A percentile compares a stretch with the other conserved stretches of the same genome.
phyloP scores from a whole-genome alignment of 1,140 invertebrate genomes.

The Zaprionus vittiger region DNA sequence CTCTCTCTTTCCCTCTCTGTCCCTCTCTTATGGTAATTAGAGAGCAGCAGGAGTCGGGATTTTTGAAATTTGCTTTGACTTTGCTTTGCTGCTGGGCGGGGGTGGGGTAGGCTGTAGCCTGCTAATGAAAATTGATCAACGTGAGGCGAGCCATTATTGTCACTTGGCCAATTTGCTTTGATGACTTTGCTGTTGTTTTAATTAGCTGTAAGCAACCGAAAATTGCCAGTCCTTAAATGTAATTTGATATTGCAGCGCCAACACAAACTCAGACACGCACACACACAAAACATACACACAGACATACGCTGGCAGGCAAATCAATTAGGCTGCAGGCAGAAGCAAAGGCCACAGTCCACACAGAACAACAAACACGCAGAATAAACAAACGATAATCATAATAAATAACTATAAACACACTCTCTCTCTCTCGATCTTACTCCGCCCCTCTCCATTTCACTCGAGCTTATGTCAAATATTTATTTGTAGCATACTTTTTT shows the following conservation, averaged over 20 bases:
- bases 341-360: conserved; percentile 9
- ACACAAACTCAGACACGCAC: background rate
- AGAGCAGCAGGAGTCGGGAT: conserved; percentile 24
- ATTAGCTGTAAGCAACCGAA: conserved; percentile 36
- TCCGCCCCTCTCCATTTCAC: background rate
- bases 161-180: conserved; percentile 52
- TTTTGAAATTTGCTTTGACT: conserved; percentile 33
- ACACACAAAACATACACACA: background rate
- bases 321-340: conserved; percentile 20
- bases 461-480: conserved; percentile 31
- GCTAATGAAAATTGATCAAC: conserved; percentile 73
- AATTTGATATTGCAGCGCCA: conserved; percentile 35
- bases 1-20: background rate
- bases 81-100: background rate
- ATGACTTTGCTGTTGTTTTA: conserved; percentile 46
- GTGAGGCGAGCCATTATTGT: conserved; percentile 46
- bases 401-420: conserved; percentile 9
- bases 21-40: background rate
- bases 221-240: conserved; percentile 35
- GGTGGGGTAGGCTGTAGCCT: background rate
- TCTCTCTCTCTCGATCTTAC: background rate
- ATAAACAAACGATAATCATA: conserved; percentile 9
- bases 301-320: conserved; percentile 16
- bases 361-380: background rate
- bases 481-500: conserved; percentile 38